Conservation (phyloP, 2,797 vertebrate genomes). For the Pangasius djambal region DNA sequence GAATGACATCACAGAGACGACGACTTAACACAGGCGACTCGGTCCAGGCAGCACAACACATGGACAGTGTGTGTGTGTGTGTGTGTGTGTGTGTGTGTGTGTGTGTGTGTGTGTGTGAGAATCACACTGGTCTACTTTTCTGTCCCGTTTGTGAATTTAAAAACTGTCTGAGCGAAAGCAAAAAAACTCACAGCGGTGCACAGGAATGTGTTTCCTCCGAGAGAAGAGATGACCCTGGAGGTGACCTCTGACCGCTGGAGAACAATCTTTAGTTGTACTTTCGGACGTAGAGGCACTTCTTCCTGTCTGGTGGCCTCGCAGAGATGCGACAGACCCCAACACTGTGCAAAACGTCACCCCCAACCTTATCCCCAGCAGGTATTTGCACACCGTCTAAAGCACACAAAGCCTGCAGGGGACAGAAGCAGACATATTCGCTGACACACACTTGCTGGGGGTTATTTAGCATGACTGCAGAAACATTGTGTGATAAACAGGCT, state of each 20-base stretch:
- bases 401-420: neutral
- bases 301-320: constrained; percentile 59
- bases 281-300: constrained; percentile 55
- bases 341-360: neutral
- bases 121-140: neutral
- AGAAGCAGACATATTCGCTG: neutral
- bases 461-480: neutral
- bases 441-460: neutral
- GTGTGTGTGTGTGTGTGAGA: too few relatives aligned
- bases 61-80: neutral
- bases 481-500: neutral
- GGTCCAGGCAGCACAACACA: neutral
- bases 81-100: neutral
- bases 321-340: constrained; percentile 36
- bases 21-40: neutral
- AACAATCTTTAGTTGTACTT: constrained; percentile 25
- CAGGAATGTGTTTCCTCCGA: constrained; percentile 42
- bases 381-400: neutral
- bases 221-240: constrained; percentile 29
- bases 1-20: neutral
- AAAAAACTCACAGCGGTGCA: constrained; percentile 22
- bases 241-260: constrained; percentile 41
- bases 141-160: neutral
- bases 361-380: neutral
- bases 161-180: neutral